Conservation (phyloP, 2,797 vertebrate species). For the Chrysocyon brachyurus region DNA sequence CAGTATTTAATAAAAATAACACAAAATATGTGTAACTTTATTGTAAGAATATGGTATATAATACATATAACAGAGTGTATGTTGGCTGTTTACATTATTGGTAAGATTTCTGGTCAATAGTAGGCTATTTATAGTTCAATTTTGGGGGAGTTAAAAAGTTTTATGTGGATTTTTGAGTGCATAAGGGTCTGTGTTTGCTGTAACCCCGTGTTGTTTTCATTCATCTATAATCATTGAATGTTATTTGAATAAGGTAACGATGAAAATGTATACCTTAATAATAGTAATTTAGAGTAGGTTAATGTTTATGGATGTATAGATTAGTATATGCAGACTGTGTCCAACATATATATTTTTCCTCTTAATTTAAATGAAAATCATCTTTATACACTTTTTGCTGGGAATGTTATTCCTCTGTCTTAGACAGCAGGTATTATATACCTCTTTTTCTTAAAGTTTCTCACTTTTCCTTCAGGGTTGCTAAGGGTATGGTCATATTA, state of each 20-base stretch:
- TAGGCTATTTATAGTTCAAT: background rate
- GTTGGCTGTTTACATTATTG: background rate
- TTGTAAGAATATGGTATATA: background rate
- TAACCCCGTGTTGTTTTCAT: background rate
- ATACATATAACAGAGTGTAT: background rate
- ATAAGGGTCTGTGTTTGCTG: background rate
- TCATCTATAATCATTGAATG: background rate
- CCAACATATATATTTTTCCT: background rate
- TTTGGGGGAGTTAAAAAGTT: background rate
- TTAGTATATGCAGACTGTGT: background rate
- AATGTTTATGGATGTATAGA: background rate
- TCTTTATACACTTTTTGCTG: background rate
- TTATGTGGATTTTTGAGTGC: background rate
- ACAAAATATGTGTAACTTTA: background rate
- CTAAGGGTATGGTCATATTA: background rate
- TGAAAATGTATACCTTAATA: background rate
- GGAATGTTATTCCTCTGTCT: background rate
- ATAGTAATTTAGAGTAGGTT: background rate
- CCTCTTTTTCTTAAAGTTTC: background rate
- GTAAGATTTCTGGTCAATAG: background rate
- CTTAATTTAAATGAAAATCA: conserved; percentile 1
- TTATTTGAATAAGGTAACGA: conserved; percentile 4
- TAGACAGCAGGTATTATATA: background rate
- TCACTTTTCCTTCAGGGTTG: conserved; percentile 29
- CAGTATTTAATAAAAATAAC: background rate